phyloP scores from a whole-genome alignment of 2,888 invertebrate species.

The Heliconius hortense region DNA sequence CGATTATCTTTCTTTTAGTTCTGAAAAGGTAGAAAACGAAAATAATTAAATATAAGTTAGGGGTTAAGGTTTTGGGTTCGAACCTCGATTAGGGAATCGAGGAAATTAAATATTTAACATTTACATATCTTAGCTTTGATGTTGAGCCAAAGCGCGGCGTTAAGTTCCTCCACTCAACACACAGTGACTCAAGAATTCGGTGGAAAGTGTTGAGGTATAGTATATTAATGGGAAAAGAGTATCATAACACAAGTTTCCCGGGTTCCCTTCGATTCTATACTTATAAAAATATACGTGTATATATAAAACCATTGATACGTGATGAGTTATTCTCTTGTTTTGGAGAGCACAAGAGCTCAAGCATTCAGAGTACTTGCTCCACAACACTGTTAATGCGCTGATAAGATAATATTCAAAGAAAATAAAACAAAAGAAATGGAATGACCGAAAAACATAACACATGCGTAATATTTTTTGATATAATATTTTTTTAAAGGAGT shows the following conservation, averaged over 20 bases:
- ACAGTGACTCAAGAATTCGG: background rate
- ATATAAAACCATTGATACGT: background rate
- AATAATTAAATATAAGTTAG: too few relatives aligned
- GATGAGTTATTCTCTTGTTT: slow-evolving; percentile 13
- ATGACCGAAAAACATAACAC: too few relatives aligned
- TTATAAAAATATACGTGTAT: background rate
- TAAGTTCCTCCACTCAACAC: background rate
- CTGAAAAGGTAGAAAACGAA: too few relatives aligned
- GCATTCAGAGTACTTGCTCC: background rate
- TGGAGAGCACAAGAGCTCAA: background rate
- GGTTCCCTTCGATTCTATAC: background rate
- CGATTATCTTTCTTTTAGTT: too few relatives aligned
- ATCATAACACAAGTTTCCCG: background rate
- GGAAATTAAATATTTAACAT: background rate
- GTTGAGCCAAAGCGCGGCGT: background rate
- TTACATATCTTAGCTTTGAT: background rate
- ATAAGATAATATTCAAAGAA: slow-evolving; percentile 8
- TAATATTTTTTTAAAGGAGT: too few relatives aligned
- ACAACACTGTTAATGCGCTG: slow-evolving; percentile 11
- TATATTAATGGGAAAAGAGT: background rate
- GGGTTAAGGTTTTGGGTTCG: background rate
- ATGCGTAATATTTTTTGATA: too few relatives aligned
- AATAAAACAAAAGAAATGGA: background rate
- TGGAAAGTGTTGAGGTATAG: background rate
- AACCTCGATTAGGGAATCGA: background rate